Percentiles rank a stretch among this genome's conserved stretches.
These are phyloP conservation scores for Hepsetus odoe DNA, from an alignment of 2,113 vertebrate species.

Conservation along the genomic window DNA sequence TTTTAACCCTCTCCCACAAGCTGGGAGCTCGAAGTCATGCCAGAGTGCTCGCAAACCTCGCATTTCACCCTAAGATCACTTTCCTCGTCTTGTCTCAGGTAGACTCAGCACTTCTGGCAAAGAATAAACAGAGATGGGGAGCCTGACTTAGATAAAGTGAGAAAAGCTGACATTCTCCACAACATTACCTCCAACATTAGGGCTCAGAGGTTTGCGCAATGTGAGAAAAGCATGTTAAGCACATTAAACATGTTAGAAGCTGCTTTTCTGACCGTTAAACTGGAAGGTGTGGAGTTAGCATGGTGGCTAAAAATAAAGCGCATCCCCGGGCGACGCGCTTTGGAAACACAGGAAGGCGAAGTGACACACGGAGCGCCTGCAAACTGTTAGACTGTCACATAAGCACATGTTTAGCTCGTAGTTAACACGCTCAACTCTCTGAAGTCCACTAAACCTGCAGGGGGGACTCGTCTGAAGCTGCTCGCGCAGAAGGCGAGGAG, in stretches of 20 bases:
- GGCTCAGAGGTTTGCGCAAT: too few species aligned
- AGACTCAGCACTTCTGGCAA: too few species aligned
- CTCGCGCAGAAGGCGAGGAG: too few species aligned
- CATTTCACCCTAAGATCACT: slow-evolving; percentile 12
- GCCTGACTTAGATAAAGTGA: neutral
- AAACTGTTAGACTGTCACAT: neutral
- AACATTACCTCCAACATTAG: neutral
- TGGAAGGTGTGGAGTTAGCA: neutral
- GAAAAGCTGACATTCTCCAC: neutral
- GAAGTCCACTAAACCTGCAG: too few species aligned
- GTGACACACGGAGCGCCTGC: too few species aligned
- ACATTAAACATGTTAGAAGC: neutral
- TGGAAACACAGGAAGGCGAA: slow-evolving; percentile 42
- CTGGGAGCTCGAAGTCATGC: too few species aligned
- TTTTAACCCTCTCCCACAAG: too few species aligned
- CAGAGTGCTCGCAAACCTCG: neutral
- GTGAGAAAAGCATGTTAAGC: neutral
- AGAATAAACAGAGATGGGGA: too few species aligned
- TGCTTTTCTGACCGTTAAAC: neutral
- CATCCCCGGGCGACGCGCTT: slow-evolving; percentile 29
- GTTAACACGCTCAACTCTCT: too few species aligned
- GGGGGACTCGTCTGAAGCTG: too few species aligned
- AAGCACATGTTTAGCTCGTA: too few species aligned
- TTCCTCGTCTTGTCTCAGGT: neutral
- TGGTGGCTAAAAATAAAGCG: slow-evolving; percentile 19